A percentile compares a stretch with the other conserved stretches of the same genome.
Conservation (phyloP, 2,113 vertebrate species). For the Vimba vimba region DNA sequence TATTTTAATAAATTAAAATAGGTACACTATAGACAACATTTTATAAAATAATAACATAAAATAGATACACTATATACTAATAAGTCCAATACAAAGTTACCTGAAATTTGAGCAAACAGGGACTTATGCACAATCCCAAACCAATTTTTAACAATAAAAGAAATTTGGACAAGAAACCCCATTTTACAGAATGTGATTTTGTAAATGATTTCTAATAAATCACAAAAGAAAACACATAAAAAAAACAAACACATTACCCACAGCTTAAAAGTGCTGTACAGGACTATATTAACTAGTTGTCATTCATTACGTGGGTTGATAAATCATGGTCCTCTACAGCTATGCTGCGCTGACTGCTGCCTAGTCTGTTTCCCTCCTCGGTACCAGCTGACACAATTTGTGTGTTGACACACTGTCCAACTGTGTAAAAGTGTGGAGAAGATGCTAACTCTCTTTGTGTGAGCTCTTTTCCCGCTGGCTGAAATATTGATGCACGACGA, state of each 20-base stretch:
- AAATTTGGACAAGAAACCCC: not conserved
- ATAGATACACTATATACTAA: too few relatives aligned
- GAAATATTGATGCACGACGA: slow-evolving; percentile 38
- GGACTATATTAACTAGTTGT: not conserved
- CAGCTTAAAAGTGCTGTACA: not conserved
- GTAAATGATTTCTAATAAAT: not conserved
- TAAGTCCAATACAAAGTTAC: not conserved
- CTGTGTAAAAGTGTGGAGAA: slow-evolving; percentile 47
- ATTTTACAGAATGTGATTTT: not conserved
- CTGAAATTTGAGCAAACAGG: not conserved
- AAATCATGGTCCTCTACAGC: not conserved
- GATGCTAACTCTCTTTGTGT: slow-evolving; percentile 38
- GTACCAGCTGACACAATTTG: slow-evolving; percentile 39
- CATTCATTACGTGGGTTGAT: not conserved
- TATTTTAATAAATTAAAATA: too few relatives aligned
- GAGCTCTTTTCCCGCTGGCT: slow-evolving; percentile 22
- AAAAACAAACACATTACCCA: not conserved
- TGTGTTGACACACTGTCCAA: slow-evolving; percentile 53
- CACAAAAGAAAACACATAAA: not conserved
- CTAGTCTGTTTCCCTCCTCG: not conserved
- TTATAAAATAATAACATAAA: too few relatives aligned
- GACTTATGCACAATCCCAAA: not conserved
- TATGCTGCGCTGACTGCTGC: slow-evolving; percentile 6
- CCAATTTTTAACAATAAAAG: not conserved
- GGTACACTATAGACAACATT: too few relatives aligned